Conservation (phyloP, 64 coral and sea anemone species). For the Actinia tenebrosa region DNA sequence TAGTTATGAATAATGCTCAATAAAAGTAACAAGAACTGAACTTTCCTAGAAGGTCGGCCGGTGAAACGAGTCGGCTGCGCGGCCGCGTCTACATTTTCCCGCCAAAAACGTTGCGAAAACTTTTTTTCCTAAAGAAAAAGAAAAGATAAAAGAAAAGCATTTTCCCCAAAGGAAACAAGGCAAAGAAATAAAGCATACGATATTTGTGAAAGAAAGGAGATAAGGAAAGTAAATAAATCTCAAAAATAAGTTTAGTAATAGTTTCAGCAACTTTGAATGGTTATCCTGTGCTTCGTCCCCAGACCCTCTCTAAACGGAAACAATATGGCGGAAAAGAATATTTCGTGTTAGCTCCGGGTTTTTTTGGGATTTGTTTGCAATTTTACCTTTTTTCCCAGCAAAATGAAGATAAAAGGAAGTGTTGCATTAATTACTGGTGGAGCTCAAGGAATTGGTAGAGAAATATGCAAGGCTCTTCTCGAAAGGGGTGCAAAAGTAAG, state of each 20-base stretch:
- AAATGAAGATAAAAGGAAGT: slow-evolving; percentile 42
- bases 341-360: neutral
- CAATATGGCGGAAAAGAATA: neutral
- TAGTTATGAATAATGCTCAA: no score
- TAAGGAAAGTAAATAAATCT: no score
- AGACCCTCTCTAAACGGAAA: neutral
- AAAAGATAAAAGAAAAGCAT: no score
- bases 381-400: neutral
- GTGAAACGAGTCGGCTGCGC: no score
- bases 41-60: no score
- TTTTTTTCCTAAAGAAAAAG: no score
- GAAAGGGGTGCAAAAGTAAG: slow-evolving; percentile 58
- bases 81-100: neutral
- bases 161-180: no score
- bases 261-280: neutral
- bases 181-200: no score
- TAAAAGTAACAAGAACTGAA: no score
- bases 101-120: neutral
- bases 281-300: neutral
- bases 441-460: slow-evolving; percentile 69
- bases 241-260: no score
- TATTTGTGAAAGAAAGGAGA: no score
- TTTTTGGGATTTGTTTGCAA: neutral
- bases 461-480: slow-evolving; percentile 64
- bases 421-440: slow-evolving; percentile 70